A percentile compares a stretch with the other conserved stretches of the same genome.
These are phyloP conservation scores for Excalfactoria chinensis DNA, from an alignment of 2,113 vertebrate genomes.

Conservation along the genomic window DNA sequence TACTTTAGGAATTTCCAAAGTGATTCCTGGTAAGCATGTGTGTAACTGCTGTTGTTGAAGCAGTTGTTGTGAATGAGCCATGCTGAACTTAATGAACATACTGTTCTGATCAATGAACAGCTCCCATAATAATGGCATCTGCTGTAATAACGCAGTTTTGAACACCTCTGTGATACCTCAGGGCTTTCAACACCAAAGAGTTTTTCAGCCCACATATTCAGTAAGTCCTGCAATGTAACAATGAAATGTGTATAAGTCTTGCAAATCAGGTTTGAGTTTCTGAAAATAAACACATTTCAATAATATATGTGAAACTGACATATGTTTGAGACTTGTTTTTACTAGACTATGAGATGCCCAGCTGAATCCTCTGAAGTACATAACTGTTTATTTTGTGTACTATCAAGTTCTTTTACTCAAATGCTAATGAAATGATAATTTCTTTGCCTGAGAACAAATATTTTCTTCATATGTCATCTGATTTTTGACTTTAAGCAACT, in stretches of 20 bases:
- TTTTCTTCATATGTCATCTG: not conserved
- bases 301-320: not conserved
- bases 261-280: not conserved
- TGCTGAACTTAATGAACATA: not conserved
- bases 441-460: not conserved
- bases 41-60: not conserved
- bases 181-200: not conserved
- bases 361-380: not conserved
- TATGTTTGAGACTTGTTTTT: not conserved
- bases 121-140: not conserved
- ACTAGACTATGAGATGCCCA: not conserved
- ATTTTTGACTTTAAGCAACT: not conserved
- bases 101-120: not conserved
- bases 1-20: not conserved
- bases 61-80: not conserved
- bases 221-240: not conserved
- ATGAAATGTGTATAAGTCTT: rapidly evolving
- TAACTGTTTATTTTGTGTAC: not conserved
- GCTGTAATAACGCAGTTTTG: not conserved
- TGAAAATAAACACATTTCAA: not conserved
- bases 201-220: not conserved
- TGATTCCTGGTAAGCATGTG: not conserved
- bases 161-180: not conserved
- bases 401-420: not conserved
- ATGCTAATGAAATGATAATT: not conserved